phyloP scores from a whole-genome alignment of 2,888 invertebrate species.

The Teleogryllus oceanicus region DNA sequence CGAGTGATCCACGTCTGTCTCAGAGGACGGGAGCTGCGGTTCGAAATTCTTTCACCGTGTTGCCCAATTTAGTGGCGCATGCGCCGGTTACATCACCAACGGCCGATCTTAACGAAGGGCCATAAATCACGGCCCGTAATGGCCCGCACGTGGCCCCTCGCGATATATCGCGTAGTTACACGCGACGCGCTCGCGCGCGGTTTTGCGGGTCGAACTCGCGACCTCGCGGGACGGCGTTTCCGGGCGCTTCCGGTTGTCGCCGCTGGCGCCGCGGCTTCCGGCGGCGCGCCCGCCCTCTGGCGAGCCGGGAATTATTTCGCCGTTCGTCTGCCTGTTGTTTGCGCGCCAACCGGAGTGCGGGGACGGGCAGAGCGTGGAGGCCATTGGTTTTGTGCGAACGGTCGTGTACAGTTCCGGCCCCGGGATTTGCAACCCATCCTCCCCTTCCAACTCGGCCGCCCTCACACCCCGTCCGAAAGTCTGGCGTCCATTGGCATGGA shows the following conservation, averaged over 20 bases:
- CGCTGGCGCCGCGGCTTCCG: slow-evolving; percentile 7
- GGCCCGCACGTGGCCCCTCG: no score
- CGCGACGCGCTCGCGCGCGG: background rate
- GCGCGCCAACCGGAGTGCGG: background rate
- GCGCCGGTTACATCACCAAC: no score
- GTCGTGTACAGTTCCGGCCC: background rate
- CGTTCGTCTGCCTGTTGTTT: slow-evolving; percentile 3
- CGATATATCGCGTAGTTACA: no score
- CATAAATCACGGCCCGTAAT: no score
- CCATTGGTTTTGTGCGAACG: background rate
- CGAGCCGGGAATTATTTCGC: background rate
- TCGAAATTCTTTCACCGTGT: no score
- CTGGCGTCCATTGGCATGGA: no score
- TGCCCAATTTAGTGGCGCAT: no score
- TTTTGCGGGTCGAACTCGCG: background rate
- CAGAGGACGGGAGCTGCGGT: no score
- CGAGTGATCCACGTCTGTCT: no score
- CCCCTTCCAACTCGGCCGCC: no score
- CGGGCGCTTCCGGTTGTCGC: background rate
- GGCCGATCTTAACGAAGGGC: no score
- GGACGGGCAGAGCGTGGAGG: background rate
- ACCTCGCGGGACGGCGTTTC: background rate
- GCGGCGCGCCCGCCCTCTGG: background rate
- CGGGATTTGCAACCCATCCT: background rate
- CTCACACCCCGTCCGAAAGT: no score